phyloP scores from a whole-genome alignment of 2,888 invertebrate genomes.

The Elegia similella region DNA sequence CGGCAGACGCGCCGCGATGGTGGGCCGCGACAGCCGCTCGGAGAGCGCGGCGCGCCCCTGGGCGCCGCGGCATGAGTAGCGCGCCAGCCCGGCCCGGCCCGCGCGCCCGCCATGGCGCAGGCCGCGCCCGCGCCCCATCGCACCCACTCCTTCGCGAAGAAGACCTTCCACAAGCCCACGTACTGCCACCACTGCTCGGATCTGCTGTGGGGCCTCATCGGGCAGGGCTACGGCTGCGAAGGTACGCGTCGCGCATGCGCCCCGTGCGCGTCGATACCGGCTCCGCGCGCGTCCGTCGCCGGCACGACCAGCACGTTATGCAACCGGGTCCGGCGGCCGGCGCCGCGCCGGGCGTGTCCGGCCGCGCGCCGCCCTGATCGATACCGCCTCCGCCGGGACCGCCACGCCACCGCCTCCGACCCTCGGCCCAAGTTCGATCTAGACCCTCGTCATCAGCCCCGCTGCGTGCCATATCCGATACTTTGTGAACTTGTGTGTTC shows the following conservation, averaged over 20 bases:
- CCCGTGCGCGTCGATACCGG: constrained; percentile 68
- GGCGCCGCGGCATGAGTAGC: constrained; percentile 81
- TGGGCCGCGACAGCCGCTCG: constrained; percentile 82
- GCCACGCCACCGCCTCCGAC: constrained; percentile 27
- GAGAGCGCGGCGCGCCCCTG: constrained; percentile 81
- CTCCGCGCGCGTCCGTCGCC: constrained; percentile 52
- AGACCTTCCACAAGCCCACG: constrained; percentile 99
- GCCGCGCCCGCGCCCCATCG: constrained; percentile 84
- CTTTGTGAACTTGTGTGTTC: constrained; percentile 50
- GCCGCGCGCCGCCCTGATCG: constrained; percentile 32
- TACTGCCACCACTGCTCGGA: constrained; percentile 99
- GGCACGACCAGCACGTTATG: constrained; percentile 70
- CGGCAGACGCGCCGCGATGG: constrained; percentile 80
- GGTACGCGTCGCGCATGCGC: constrained; percentile 86
- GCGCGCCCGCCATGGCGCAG: constrained; percentile 81
- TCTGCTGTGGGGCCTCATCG: constrained; percentile 99
- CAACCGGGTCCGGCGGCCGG: constrained; percentile 48
- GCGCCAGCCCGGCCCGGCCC: constrained; percentile 78
- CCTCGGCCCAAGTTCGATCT: constrained; percentile 30
- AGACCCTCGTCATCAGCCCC: constrained; percentile 20
- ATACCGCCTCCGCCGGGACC: constrained; percentile 49
- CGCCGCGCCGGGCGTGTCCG: constrained; percentile 75
- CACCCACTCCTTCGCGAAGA: constrained; percentile 99
- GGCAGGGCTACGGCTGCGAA: constrained; percentile 99
- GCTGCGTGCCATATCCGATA: constrained; percentile 28